phyloP scores from a whole-genome alignment of 1,140 invertebrate species.

The Calephelis nemesis region DNA sequence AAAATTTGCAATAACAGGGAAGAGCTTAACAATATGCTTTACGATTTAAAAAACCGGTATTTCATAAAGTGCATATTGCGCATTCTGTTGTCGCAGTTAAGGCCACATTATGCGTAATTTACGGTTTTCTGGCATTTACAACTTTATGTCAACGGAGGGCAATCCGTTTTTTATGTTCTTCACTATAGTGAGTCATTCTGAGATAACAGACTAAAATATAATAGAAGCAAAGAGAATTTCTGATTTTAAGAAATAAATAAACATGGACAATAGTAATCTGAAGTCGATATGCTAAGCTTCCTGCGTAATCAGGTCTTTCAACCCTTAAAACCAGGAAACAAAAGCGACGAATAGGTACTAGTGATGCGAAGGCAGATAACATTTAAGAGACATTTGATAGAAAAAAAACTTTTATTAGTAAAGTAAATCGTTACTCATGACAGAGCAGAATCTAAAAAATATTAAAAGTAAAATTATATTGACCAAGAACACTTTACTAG shows the following conservation, averaged over 20 bases:
- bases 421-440: too few relatives aligned
- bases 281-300: too few relatives aligned
- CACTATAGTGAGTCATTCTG: constrained; percentile 19
- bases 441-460: too few relatives aligned
- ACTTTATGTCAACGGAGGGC: constrained; percentile 23
- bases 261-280: neutral
- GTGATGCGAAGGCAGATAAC: too few relatives aligned
- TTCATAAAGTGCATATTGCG: constrained; percentile 25
- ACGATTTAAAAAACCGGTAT: constrained; percentile 21
- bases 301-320: too few relatives aligned
- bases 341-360: too few relatives aligned
- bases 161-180: constrained; percentile 16
- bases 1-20: constrained; percentile 18
- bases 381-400: too few relatives aligned
- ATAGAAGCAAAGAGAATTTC: neutral
- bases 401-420: too few relatives aligned
- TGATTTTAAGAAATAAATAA: too few relatives aligned
- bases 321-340: too few relatives aligned
- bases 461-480: too few relatives aligned
- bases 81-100: constrained; percentile 24
- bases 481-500: too few relatives aligned
- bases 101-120: constrained; percentile 26
- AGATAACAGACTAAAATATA: neutral
- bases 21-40: constrained; percentile 25
- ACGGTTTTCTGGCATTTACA: constrained; percentile 26